These are phyloP conservation scores for Alsophila aescularia DNA, from an alignment of 2,888 invertebrate species.

Conservation along the genomic window DNA sequence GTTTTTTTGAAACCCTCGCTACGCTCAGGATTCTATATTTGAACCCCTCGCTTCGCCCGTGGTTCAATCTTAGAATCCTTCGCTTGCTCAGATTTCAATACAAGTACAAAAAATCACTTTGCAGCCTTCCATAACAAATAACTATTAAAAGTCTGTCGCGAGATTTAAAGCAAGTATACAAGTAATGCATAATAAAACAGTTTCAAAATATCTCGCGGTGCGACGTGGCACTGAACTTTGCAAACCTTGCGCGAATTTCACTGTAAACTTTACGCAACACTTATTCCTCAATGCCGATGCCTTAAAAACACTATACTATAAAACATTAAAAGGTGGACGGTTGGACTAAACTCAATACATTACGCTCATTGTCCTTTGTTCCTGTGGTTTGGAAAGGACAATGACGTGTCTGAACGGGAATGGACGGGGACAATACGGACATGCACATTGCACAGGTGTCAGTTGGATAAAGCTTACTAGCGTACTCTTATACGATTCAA, in stretches of 20 bases:
- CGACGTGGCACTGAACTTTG: background rate
- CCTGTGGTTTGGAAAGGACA: constrained; percentile 4
- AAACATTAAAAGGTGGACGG: background rate
- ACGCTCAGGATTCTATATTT: too few relatives aligned
- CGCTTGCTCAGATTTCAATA: too few relatives aligned
- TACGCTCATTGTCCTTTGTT: constrained; percentile 11
- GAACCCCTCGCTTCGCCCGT: too few relatives aligned
- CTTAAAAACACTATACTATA: background rate
- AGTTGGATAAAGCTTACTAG: background rate
- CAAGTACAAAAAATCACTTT: too few relatives aligned
- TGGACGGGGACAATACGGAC: background rate
- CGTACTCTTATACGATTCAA: too few relatives aligned
- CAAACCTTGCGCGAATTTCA: constrained; percentile 9
- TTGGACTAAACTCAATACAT: constrained; percentile 4
- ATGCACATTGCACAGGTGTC: background rate
- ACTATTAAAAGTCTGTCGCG: too few relatives aligned
- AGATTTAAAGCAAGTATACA: too few relatives aligned
- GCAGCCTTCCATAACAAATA: too few relatives aligned
- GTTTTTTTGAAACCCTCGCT: too few relatives aligned
- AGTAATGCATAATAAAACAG: too few relatives aligned
- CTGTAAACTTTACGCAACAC: constrained; percentile 7
- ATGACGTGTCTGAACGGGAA: constrained; percentile 3
- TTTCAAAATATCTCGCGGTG: background rate
- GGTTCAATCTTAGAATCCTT: too few relatives aligned
- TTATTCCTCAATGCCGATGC: constrained; percentile 8